A percentile compares a stretch with the other conserved stretches of the same genome.
These are phyloP conservation scores for Cheilosia vulpina DNA, from an alignment of 2,888 invertebrate genomes.

Conservation along the genomic window DNA sequence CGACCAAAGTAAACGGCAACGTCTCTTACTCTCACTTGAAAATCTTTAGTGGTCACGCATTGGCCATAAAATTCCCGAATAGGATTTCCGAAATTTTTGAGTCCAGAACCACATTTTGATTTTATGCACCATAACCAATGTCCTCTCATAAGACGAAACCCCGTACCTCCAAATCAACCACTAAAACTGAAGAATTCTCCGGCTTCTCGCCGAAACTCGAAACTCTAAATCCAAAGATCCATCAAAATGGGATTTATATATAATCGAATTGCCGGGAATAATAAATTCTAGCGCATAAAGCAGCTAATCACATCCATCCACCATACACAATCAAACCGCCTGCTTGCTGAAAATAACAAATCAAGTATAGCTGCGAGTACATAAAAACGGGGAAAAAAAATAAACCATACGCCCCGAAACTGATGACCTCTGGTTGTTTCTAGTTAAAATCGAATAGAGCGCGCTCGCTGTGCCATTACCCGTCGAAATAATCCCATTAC, in stretches of 20 bases:
- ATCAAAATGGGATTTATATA: constrained; percentile 74
- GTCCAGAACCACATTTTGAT: constrained; percentile 72
- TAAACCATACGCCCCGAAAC: constrained; percentile 56
- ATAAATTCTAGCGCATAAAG: constrained; percentile 75
- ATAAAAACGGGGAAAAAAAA: constrained; percentile 65
- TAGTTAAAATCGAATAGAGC: constrained; percentile 73
- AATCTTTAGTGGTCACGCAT: constrained; percentile 66
- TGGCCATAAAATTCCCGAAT: constrained; percentile 65
- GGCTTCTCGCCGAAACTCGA: constrained; percentile 5
- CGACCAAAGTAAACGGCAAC: not conserved
- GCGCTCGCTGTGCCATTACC: constrained; percentile 66
- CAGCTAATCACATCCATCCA: constrained; percentile 68
- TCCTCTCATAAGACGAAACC: constrained; percentile 31
- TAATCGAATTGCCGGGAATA: constrained; percentile 74
- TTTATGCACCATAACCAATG: constrained; percentile 71
- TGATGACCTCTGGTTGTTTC: constrained; percentile 75
- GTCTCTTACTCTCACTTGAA: constrained; percentile 17
- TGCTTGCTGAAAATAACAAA: constrained; percentile 42
- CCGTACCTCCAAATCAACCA: constrained; percentile 30
- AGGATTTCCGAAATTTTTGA: constrained; percentile 63
- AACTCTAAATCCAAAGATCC: constrained; percentile 67
- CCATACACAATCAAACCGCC: constrained; percentile 8
- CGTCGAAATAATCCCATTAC: constrained; percentile 78
- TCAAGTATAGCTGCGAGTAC: constrained; percentile 62
- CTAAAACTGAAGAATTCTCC: constrained; percentile 64